These are phyloP conservation scores for Megaleporinus macrocephalus DNA, from an alignment of 2,113 vertebrate genomes.

Conservation along the genomic window DNA sequence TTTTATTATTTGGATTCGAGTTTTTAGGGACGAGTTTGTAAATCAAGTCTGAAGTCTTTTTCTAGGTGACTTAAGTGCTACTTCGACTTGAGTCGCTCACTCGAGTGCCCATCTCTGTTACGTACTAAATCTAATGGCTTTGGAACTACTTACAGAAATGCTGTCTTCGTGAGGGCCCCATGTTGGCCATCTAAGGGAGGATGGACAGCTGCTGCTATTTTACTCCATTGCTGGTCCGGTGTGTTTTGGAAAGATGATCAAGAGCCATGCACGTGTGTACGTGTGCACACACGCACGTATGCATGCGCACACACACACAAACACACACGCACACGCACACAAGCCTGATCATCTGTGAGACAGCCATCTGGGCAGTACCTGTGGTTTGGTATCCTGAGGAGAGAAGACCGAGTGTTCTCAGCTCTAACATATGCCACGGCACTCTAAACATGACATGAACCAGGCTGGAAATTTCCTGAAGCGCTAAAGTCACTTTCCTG, in stretches of 20 bases:
- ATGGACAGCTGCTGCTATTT: too few species aligned
- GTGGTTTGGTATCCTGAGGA: constrained; percentile 43
- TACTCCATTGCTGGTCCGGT: not conserved
- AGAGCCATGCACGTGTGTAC: not conserved
- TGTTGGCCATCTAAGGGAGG: too few species aligned
- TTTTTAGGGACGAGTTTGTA: too few species aligned
- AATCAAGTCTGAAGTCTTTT: too few species aligned
- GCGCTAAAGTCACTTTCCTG: constrained; percentile 12
- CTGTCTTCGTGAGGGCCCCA: too few species aligned
- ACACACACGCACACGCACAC: not conserved
- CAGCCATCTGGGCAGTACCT: constrained; percentile 70
- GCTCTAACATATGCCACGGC: constrained; percentile 60
- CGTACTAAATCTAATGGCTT: too few species aligned
- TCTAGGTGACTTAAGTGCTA: too few species aligned
- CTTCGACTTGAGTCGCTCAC: too few species aligned
- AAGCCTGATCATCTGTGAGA: constrained; percentile 60
- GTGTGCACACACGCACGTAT: not conserved
- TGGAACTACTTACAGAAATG: too few species aligned
- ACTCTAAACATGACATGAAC: constrained; percentile 59
- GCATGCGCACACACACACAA: constrained; percentile 7
- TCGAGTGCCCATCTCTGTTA: too few species aligned
- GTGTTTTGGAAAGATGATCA: not conserved
- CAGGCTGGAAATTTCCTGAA: constrained; percentile 70
- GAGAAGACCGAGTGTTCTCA: constrained; percentile 67
- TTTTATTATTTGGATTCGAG: too few species aligned